A percentile compares a stretch with the other conserved stretches of the same genome.
phyloP scores from a whole-genome alignment of 2,888 invertebrate species.

The Lasius platythorax region DNA sequence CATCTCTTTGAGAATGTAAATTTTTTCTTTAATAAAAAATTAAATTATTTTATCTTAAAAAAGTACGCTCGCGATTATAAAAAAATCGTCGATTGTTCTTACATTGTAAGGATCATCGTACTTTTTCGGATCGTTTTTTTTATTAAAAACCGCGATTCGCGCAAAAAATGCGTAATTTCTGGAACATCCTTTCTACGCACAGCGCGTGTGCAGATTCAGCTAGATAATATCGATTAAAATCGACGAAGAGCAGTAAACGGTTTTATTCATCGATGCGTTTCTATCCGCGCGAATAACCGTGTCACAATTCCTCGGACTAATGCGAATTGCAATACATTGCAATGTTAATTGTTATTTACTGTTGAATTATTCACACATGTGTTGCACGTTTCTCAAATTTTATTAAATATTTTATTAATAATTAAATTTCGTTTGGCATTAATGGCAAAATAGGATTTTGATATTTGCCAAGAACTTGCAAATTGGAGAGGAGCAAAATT shows the following conservation, averaged over 20 bases:
- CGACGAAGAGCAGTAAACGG: conserved; percentile 17
- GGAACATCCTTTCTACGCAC: neutral
- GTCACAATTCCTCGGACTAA: conserved; percentile 3
- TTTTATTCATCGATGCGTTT: conserved; percentile 11
- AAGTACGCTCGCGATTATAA: neutral
- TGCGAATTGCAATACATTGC: neutral
- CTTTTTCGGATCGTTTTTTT: neutral
- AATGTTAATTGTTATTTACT: neutral
- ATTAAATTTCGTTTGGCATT: too few species aligned
- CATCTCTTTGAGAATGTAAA: neutral
- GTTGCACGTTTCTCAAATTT: neutral
- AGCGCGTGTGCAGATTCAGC: conserved; percentile 15
- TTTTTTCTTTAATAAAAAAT: neutral
- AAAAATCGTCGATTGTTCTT: neutral
- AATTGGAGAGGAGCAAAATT: neutral
- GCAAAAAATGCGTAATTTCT: neutral
- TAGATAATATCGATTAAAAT: conserved; percentile 42
- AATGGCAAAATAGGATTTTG: neutral
- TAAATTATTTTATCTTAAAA: neutral
- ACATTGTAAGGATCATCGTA: neutral
- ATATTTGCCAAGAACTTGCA: neutral
- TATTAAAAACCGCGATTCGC: neutral
- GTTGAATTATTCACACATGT: neutral
- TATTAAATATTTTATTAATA: neutral
- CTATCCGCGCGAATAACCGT: neutral